These are phyloP conservation scores for Scaptomyza montana DNA, from an alignment of 1,140 invertebrate genomes.

Conservation along the genomic window DNA sequence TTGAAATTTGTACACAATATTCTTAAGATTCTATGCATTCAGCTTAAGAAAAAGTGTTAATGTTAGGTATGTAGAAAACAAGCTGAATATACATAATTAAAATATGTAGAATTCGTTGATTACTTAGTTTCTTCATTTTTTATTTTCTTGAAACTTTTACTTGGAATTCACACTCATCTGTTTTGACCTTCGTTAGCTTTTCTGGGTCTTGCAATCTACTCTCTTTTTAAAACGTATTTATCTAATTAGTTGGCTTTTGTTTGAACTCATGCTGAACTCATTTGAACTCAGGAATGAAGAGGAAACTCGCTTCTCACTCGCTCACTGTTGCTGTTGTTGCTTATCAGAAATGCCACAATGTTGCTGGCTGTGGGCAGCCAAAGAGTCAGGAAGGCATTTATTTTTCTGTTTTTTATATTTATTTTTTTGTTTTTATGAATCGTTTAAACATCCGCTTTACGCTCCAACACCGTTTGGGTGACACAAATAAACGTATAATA, in stretches of 20 bases:
- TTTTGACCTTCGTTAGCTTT: neutral
- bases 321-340: constrained; percentile 7
- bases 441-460: constrained; percentile 67
- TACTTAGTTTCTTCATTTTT: neutral
- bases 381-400: neutral
- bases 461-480: constrained; percentile 52
- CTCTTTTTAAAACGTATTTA: constrained; percentile 18
- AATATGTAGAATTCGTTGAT: neutral
- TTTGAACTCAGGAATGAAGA: constrained; percentile 20
- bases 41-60: too few species aligned
- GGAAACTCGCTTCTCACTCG: constrained; percentile 2
- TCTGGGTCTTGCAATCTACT: neutral
- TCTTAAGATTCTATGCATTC: too few species aligned
- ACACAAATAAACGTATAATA: constrained; percentile 40
- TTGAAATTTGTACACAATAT: too few species aligned
- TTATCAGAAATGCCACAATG: constrained; percentile 43
- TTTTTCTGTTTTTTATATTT: too few species aligned
- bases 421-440: constrained; percentile 44
- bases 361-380: constrained; percentile 21
- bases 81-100: too few species aligned
- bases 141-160: too few species aligned
- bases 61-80: too few species aligned
- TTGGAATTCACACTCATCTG: neutral
- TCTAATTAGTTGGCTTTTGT: constrained; percentile 19
- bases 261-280: constrained; percentile 27